Conservation (phyloP, 2,888 invertebrate genomes). For the Dynastes grantii region DNA sequence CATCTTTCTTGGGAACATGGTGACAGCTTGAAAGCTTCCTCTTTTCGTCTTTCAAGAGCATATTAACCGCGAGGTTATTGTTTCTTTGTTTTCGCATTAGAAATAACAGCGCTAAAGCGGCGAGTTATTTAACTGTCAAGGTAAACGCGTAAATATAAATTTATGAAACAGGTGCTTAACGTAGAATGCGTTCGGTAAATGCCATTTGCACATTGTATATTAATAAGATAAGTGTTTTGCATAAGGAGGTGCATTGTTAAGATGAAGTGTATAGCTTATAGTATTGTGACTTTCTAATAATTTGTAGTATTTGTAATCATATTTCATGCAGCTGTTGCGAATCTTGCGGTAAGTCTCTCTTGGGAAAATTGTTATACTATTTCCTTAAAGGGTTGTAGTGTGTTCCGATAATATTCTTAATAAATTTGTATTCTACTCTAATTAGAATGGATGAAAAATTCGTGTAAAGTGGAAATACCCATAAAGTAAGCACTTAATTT, state of each 20-base stretch:
- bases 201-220: background rate
- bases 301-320: too few relatives aligned
- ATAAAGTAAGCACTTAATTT: too few relatives aligned
- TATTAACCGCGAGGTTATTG: background rate
- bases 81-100: conserved; percentile 18
- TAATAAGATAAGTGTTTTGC: conserved; percentile 1
- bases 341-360: background rate
- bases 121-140: conserved; percentile 22
- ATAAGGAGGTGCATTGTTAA: conserved; percentile 1
- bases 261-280: background rate
- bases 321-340: too few relatives aligned
- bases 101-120: background rate
- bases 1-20: background rate
- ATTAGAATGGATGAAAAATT: too few relatives aligned
- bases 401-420: too few relatives aligned
- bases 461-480: too few relatives aligned
- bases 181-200: conserved; percentile 22
- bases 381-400: too few relatives aligned
- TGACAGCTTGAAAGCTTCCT: conserved; percentile 8
- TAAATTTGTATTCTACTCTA: too few relatives aligned
- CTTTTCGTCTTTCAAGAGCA: background rate
- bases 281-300: background rate
- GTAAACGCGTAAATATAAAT: conserved; percentile 2
- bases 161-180: conserved; percentile 14
- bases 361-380: too few relatives aligned